These are phyloP conservation scores for Boloria selene DNA, from an alignment of 2,888 invertebrate species.

Conservation along the genomic window DNA sequence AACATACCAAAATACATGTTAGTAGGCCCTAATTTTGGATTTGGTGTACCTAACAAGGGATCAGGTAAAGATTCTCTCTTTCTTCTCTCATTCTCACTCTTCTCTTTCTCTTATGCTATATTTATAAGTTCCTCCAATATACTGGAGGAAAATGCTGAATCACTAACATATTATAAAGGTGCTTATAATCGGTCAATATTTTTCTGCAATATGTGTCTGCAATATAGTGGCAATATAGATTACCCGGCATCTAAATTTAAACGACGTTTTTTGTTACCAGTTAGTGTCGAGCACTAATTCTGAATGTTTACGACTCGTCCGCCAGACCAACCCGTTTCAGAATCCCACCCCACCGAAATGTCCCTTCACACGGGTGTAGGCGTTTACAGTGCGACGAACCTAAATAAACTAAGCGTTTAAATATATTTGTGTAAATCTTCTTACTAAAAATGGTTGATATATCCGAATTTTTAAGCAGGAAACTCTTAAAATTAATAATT, in stretches of 20 bases:
- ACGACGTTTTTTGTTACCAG: slow-evolving; percentile 66
- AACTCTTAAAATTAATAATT: not conserved
- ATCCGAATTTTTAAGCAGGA: slow-evolving; percentile 1
- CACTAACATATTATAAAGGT: no score
- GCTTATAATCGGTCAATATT: no score
- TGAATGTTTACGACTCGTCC: slow-evolving; percentile 71
- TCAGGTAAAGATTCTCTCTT: not conserved
- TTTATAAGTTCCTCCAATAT: no score
- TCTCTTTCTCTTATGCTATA: no score
- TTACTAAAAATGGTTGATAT: slow-evolving; percentile 6
- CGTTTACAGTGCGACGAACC: slow-evolving; percentile 38
- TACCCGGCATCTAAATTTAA: slow-evolving; percentile 59
- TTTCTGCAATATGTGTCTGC: no score
- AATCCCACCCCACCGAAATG: slow-evolving; percentile 69
- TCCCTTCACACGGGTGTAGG: slow-evolving; percentile 53
- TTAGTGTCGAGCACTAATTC: slow-evolving; percentile 72
- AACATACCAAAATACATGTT: slow-evolving; percentile 14
- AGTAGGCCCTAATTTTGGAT: not conserved
- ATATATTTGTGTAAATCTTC: slow-evolving; percentile 5
- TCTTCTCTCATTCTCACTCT: no score
- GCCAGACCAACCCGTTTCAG: slow-evolving; percentile 66
- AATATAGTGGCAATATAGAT: no score
- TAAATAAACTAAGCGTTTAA: slow-evolving; percentile 19
- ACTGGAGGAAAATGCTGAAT: no score
- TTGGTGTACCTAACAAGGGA: not conserved